Evolutionary conservation across 2,888 invertebrate species (phyloP).

Genomic region (Agrenia bidenticulata): DNA sequence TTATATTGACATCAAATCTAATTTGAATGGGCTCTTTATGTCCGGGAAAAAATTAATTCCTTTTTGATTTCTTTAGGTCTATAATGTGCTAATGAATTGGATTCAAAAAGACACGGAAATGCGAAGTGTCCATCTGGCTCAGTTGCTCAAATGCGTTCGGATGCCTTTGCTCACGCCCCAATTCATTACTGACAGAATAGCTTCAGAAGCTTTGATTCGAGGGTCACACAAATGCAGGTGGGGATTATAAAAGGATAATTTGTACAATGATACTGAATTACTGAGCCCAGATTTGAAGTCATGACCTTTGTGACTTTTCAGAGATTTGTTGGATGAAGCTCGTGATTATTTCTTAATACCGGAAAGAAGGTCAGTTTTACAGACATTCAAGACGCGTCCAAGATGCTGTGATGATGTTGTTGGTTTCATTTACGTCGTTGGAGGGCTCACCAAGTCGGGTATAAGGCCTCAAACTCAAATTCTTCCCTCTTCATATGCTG

Average conservation of each 20-base stretch:
- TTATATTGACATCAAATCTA: not conserved
- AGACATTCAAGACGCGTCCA: conserved; percentile 73
- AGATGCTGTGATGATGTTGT: conserved; percentile 72
- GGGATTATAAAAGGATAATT: conserved; percentile 75
- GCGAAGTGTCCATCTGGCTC: conserved; percentile 65
- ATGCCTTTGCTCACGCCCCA: conserved; percentile 78
- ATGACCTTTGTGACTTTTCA: conserved; percentile 52
- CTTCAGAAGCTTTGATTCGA: conserved; percentile 74
- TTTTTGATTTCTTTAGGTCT: too few species aligned
- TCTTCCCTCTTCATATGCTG: conserved; percentile 23
- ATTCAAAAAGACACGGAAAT: conserved; percentile 65
- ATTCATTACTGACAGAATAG: conserved; percentile 76
- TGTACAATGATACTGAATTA: not conserved
- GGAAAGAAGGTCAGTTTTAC: conserved; percentile 73
- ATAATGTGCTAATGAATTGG: conserved; percentile 82
- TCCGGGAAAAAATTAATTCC: not conserved
- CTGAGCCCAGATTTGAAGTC: not conserved
- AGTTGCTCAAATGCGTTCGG: conserved; percentile 72
- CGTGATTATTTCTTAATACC: conserved; percentile 85
- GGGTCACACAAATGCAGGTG: conserved; percentile 77
- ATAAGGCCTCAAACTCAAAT: conserved; percentile 37
- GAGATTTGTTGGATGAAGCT: conserved; percentile 82
- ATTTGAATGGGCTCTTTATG: not conserved
- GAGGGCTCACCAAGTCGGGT: conserved; percentile 79
- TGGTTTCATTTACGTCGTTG: conserved; percentile 83